Percentiles rank a stretch among this genome's conserved stretches.
These are phyloP conservation scores for Orientallactaga bullata DNA, from an alignment of 2,113 vertebrate genomes.

Conservation along the genomic window DNA sequence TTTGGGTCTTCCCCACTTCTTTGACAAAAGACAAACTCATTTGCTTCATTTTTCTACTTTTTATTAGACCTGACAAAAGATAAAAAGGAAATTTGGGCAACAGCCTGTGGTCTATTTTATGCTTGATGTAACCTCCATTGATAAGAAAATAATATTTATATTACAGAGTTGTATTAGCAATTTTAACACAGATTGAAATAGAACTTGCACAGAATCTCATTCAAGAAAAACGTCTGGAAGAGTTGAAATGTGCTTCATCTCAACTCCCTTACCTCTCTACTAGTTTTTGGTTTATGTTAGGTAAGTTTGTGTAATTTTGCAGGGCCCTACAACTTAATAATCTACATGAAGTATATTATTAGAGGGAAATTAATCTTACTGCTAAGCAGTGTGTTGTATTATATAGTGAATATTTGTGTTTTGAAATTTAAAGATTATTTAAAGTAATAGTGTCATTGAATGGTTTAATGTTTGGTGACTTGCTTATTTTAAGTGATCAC, in stretches of 20 bases:
- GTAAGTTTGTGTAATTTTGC: slow-evolving; percentile 56
- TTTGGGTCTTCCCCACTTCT: not conserved
- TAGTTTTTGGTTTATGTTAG: slow-evolving; percentile 55
- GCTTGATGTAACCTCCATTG: slow-evolving; percentile 50
- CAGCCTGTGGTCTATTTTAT: slow-evolving; percentile 70
- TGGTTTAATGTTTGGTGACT: slow-evolving; percentile 80
- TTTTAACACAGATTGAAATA: slow-evolving; percentile 56
- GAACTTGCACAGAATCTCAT: slow-evolving; percentile 44
- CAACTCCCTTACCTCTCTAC: slow-evolving; percentile 39
- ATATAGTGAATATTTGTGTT: slow-evolving; percentile 74
- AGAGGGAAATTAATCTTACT: slow-evolving; percentile 82
- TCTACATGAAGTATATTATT: slow-evolving; percentile 61
- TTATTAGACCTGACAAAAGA: slow-evolving; percentile 30
- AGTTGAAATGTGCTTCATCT: slow-evolving; percentile 13
- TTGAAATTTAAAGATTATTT: slow-evolving; percentile 75
- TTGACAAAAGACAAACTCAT: not conserved
- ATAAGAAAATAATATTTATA: slow-evolving; percentile 43
- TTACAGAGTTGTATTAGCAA: slow-evolving; percentile 52
- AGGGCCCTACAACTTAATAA: slow-evolving; percentile 62
- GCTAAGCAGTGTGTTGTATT: slow-evolving; percentile 82
- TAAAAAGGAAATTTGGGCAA: slow-evolving; percentile 30
- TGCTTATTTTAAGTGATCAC: slow-evolving; percentile 84
- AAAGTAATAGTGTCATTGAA: slow-evolving; percentile 73
- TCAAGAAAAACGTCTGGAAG: slow-evolving; percentile 48
- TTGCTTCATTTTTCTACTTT: slow-evolving; percentile 53